Percentiles rank a stretch among this genome's conserved stretches.
Conservation (phyloP, 2,797 vertebrate species). For the Microctenopoma lineatum region DNA sequence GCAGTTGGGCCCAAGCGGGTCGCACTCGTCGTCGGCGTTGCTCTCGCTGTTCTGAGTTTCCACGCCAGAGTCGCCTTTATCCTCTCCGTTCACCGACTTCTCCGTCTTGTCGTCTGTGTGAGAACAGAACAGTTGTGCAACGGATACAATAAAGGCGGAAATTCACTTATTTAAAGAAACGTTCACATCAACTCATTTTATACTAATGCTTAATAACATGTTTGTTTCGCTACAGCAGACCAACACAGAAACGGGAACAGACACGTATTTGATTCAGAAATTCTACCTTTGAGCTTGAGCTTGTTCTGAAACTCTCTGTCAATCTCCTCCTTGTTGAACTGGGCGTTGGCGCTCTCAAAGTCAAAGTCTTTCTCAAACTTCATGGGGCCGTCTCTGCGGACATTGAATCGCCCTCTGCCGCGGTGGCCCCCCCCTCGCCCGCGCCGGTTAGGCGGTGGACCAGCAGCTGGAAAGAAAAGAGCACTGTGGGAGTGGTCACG, state of each 20-base stretch:
- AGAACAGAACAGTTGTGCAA: constrained; percentile 74
- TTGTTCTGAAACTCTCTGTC: constrained; percentile 97
- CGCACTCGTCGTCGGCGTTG: constrained; percentile 86
- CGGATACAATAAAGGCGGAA: neutral
- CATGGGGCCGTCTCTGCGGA: constrained; percentile 93
- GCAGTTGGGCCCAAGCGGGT: constrained; percentile 90
- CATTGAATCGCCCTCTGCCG: constrained; percentile 91
- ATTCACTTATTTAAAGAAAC: no score
- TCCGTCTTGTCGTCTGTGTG: constrained; percentile 91
- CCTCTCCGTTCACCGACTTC: constrained; percentile 93
- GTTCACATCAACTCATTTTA: no score
- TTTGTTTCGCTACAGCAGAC: no score
- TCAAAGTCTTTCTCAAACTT: constrained; percentile 99
- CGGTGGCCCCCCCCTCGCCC: constrained; percentile 91
- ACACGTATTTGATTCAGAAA: no score
- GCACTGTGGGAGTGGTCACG: neutral
- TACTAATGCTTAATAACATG: no score
- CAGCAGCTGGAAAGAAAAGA: constrained; percentile 24
- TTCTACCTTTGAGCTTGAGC: constrained; percentile 93
- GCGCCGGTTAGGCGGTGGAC: constrained; percentile 83
- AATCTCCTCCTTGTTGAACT: constrained; percentile 98
- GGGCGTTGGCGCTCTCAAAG: constrained; percentile 97
- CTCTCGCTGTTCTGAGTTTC: constrained; percentile 92
- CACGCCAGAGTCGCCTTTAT: constrained; percentile 91
- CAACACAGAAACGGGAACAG: no score